Percentiles rank a stretch among this genome's conserved stretches.
Evolutionary conservation across 2,888 invertebrate genomes (phyloP).

Genomic region (Melieria crassipennis): DNA sequence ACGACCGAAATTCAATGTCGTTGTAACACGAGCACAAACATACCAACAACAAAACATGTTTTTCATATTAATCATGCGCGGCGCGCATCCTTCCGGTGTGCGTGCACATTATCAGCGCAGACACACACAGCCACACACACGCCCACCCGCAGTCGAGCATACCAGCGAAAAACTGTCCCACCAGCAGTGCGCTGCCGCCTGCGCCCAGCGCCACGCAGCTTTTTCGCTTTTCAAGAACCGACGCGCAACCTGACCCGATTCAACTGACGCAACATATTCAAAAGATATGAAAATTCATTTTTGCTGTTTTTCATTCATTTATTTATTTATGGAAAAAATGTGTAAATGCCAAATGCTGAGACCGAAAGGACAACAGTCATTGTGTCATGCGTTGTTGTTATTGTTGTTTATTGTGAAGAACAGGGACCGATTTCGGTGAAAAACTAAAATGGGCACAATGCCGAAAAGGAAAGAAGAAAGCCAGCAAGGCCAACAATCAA

Average conservation of each 20-base stretch:
- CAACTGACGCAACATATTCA: neutral
- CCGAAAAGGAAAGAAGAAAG: neutral
- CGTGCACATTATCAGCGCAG: neutral
- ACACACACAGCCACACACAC: neutral
- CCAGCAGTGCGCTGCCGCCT: no score
- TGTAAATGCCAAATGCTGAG: constrained; percentile 46
- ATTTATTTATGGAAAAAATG: constrained; percentile 26
- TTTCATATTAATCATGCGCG: constrained; percentile 1
- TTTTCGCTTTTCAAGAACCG: neutral
- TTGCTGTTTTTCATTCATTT: neutral
- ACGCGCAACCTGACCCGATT: neutral
- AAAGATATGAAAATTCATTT: neutral
- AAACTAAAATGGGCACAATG: neutral
- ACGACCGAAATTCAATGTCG: no score
- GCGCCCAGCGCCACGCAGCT: neutral
- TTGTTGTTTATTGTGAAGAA: no score
- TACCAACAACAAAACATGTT: neutral
- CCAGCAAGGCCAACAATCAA: neutral
- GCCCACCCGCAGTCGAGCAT: neutral
- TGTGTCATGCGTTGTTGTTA: no score
- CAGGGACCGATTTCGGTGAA: no score
- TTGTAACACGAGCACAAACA: no score
- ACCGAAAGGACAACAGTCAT: no score
- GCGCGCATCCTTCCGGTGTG: neutral
- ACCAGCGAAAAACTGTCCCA: neutral